Evolutionary conservation across 1,140 invertebrate species (phyloP).

Genomic region (Heliothis subflexa): DNA sequence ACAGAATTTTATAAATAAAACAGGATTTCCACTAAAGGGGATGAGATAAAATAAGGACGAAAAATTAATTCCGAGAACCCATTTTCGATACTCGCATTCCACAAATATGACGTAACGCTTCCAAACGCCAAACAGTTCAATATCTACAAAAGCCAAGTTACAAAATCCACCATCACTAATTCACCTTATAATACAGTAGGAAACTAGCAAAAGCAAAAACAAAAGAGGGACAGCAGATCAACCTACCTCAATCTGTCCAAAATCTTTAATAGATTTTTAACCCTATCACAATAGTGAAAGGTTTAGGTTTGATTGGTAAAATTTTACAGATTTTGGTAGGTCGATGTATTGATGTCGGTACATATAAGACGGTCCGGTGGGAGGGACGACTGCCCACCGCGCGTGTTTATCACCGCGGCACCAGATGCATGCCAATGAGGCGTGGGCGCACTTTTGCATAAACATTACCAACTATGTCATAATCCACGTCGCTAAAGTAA

Average conservation of each 20-base stretch:
- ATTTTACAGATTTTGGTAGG: no score
- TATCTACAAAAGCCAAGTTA: not conserved
- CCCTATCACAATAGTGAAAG: no score
- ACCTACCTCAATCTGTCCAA: no score
- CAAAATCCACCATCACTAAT: not conserved
- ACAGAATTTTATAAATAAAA: no score
- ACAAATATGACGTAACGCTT: not conserved
- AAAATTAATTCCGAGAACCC: no score
- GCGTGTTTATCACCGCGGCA: conserved; percentile 59
- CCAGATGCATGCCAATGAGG: conserved; percentile 70
- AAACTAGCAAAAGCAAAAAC: conserved; percentile 34
- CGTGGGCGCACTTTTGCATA: conserved; percentile 68
- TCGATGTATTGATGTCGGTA: no score
- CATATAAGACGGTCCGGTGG: conserved; percentile 50
- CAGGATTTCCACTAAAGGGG: no score
- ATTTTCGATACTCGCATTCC: no score
- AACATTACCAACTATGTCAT: conserved; percentile 67
- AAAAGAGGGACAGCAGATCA: not conserved
- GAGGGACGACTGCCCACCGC: conserved; percentile 60
- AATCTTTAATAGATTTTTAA: no score
- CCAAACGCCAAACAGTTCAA: not conserved
- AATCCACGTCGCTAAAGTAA: conserved; percentile 54
- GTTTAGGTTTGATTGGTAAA: no score
- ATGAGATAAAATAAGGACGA: no score
- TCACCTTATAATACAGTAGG: not conserved